Evolutionary conservation across 2,797 vertebrate species (phyloP), one percentile per base, ranked within the genome.

Genomic region (Brachyalestes nurse): DNA sequence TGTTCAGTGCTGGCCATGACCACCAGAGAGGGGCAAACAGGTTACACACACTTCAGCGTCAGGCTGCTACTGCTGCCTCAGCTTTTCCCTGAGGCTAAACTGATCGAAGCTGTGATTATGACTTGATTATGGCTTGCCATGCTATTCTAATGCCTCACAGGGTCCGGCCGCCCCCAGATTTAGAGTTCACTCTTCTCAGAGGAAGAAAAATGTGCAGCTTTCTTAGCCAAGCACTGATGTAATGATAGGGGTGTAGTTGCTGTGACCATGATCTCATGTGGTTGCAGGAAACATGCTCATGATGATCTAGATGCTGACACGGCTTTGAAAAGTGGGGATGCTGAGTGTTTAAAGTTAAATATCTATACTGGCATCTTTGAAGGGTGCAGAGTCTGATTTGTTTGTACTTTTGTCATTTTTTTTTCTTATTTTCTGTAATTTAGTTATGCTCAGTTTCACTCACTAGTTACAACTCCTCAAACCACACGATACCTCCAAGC

Each of bases 1-100:
- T 42, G 60, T 53, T 75, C 21, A 4, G 42, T 55, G 47, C 49
- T 58, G 25, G 45, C 34, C 40, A 40, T 42, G 64, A 64, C 40
- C 10, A 38, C 25, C 66, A 58, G 57, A 81, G 28, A 23, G 17
- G 42, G 73, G 67, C 72, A 60, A 58, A 78, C 69, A n/a, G 25
- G 21, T 77, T 74, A 55, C 45, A 51, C 45, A 51, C 47, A 53
- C 21, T n/a, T 7, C 72, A 67, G 38, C 66, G 67, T 82, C 75
- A 79, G 72, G 53, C 71, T n/a, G 25, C 45, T 86, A 83, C 67
- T 82, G 80, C 79, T 83, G 83, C 21, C 65, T 81, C 76, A 81
- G 81, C 70, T 53, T 55, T 84, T 88, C 81, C 76, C 40, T 53
- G 17, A 61, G 8, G 45, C 7, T 9, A 25, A 61, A 40, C 72